These are phyloP conservation scores for Lysandra bellargus DNA, from an alignment of 2,888 invertebrate species.

Conservation along the genomic window DNA sequence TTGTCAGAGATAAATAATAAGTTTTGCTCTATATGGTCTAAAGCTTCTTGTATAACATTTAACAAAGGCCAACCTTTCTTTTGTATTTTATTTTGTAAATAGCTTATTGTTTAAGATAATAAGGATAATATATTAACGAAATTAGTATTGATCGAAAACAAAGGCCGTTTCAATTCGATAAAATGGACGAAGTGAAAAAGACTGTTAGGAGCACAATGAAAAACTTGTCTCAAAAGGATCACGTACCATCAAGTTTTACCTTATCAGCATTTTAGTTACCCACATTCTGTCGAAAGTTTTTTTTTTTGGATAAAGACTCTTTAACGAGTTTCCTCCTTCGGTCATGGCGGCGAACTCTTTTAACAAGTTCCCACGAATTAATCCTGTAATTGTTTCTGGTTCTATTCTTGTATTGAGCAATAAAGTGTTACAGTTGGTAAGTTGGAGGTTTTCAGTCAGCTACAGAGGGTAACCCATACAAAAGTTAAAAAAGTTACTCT, in stretches of 20 bases:
- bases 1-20: not conserved
- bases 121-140: conserved; percentile 10
- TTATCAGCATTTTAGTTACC: conserved; percentile 49
- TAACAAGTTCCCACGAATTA: conserved; percentile 39
- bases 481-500: too few species aligned
- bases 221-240: conserved; percentile 49
- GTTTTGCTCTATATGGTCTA: not conserved
- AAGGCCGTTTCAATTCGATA: not conserved
- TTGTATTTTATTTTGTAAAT: not conserved
- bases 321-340: conserved; percentile 49
- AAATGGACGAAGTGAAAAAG: conserved; percentile 41
- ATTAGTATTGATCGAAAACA: conserved; percentile 11
- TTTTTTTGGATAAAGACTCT: conserved; percentile 48
- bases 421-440: not conserved
- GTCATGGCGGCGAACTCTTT: conserved; percentile 40
- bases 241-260: conserved; percentile 50
- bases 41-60: not conserved
- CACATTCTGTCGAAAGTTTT: conserved; percentile 49
- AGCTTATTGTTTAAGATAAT: conserved; percentile 22
- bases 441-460: not conserved
- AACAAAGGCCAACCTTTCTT: not conserved
- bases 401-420: not conserved
- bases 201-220: conserved; percentile 42
- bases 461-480: too few species aligned
- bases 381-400: conserved; percentile 46